A percentile compares a stretch with the other conserved stretches of the same genome.
These are phyloP conservation scores for Drosophila anomelani DNA, from an alignment of 2,888 invertebrate genomes.

Conservation along the genomic window DNA sequence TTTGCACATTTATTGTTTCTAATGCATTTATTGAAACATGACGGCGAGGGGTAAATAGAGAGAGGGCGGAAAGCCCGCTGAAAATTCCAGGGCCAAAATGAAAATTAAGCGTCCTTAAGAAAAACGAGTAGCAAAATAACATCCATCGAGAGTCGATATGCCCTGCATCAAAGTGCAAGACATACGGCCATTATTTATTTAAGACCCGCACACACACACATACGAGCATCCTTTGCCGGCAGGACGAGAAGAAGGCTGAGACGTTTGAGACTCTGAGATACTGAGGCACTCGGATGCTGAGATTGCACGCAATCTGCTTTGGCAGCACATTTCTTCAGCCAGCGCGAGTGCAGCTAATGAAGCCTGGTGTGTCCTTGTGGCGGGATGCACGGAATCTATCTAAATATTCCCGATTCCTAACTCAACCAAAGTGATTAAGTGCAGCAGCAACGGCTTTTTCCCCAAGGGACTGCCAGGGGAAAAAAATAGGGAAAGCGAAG, in stretches of 20 bases:
- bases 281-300: conserved; percentile 56
- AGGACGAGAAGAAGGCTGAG: conserved; percentile 16
- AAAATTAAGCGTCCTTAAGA: conserved; percentile 38
- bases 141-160: conserved; percentile 54
- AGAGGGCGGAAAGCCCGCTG: neutral
- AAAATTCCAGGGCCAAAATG: conserved; percentile 11
- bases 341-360: conserved; percentile 67
- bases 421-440: conserved; percentile 36
- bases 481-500: conserved; percentile 1
- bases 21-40: conserved; percentile 47
- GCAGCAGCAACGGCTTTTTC: conserved; percentile 1
- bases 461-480: neutral
- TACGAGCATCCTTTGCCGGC: conserved; percentile 11
- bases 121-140: conserved; percentile 22
- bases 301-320: conserved; percentile 78
- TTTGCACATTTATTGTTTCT: conserved; percentile 50
- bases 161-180: conserved; percentile 56
- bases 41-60: conserved; percentile 3
- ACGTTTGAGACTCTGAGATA: conserved; percentile 26
- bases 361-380: conserved; percentile 46
- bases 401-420: conserved; percentile 33
- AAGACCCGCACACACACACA: conserved; percentile 46
- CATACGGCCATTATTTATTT: conserved; percentile 76
- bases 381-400: conserved; percentile 32
- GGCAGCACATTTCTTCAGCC: conserved; percentile 70